Percentiles rank a stretch among this genome's conserved stretches.
These are phyloP conservation scores for Hipposideros larvatus DNA, from an alignment of 2,797 vertebrate species.

Conservation along the genomic window DNA sequence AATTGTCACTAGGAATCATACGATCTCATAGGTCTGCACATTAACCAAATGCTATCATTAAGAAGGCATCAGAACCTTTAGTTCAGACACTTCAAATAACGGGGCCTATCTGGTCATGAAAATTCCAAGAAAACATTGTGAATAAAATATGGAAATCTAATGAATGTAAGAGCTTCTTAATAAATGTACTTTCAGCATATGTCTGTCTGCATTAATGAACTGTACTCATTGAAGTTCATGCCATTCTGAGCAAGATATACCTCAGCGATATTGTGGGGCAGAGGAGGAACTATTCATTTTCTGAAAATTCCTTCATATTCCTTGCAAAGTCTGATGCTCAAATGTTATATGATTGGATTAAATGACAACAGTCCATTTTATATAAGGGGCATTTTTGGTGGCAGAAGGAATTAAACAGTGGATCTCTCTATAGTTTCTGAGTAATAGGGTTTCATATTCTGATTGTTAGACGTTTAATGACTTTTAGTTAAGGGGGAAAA, in stretches of 20 bases:
- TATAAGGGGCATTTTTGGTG: constrained; percentile 30
- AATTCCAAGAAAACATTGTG: constrained; percentile 58
- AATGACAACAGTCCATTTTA: constrained; percentile 25
- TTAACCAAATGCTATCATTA: constrained; percentile 29
- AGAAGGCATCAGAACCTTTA: constrained; percentile 25
- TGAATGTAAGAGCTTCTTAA: constrained; percentile 15
- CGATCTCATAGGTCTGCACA: constrained; percentile 8
- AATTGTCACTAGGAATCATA: constrained; percentile 19
- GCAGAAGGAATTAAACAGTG: constrained; percentile 20
- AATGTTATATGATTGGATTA: neutral
- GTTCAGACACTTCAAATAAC: constrained; percentile 17
- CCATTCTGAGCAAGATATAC: neutral
- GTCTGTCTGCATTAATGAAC: neutral
- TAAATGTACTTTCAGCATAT: constrained; percentile 42
- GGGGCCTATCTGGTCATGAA: neutral
- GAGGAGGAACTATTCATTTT: neutral
- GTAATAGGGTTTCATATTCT: constrained; percentile 37
- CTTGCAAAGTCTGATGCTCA: neutral
- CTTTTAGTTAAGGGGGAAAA: constrained; percentile 33
- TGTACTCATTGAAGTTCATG: constrained; percentile 49
- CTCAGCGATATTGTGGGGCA: neutral
- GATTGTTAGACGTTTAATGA: constrained; percentile 24
- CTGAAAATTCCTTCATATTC: constrained; percentile 30
- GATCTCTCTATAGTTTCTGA: constrained; percentile 5
- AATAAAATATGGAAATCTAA: constrained; percentile 55